Conservation (phyloP, 2,797 vertebrate genomes). For the Anabas testudineus region DNA sequence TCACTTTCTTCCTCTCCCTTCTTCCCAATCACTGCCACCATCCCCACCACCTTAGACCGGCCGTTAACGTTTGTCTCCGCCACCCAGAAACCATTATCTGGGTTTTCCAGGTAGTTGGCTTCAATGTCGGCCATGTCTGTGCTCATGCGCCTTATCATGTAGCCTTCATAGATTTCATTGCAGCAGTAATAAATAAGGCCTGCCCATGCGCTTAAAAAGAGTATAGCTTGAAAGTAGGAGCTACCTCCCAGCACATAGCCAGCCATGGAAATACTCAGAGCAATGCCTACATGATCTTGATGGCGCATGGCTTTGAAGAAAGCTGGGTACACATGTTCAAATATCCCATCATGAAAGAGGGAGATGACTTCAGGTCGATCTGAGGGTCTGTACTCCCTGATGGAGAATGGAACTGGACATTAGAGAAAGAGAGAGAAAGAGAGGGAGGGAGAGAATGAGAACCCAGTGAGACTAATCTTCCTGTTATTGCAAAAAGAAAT, state of each 20-base stretch:
- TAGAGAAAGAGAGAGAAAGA: not conserved
- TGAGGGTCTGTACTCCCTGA: constrained; percentile 75
- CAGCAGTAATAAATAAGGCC: constrained; percentile 81
- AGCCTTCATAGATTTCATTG: constrained; percentile 74
- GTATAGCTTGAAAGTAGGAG: constrained; percentile 78
- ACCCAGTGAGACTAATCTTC: constrained; percentile 66
- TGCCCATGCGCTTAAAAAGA: constrained; percentile 77
- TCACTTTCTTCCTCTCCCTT: constrained; percentile 25
- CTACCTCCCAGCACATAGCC: constrained; percentile 82
- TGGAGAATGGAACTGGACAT: constrained; percentile 70
- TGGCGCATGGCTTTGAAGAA: constrained; percentile 82
- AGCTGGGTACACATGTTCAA: constrained; percentile 82
- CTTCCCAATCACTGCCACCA: constrained; percentile 65
- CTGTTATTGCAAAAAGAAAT: constrained; percentile 69
- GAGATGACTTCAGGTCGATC: constrained; percentile 68
- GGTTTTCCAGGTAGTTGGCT: constrained; percentile 74
- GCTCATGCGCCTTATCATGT: constrained; percentile 64
- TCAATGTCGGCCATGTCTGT: constrained; percentile 74
- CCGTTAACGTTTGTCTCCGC: constrained; percentile 70
- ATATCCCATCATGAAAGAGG: constrained; percentile 72
- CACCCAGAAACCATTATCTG: constrained; percentile 79
- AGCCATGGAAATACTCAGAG: constrained; percentile 79
- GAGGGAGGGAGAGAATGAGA: constrained; percentile 14
- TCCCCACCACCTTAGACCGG: constrained; percentile 69
- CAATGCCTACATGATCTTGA: constrained; percentile 81